A percentile compares a stretch with the other conserved stretches of the same genome.
phyloP scores from a whole-genome alignment of 2,888 invertebrate species.

The Lasioglossum pauxillum region DNA sequence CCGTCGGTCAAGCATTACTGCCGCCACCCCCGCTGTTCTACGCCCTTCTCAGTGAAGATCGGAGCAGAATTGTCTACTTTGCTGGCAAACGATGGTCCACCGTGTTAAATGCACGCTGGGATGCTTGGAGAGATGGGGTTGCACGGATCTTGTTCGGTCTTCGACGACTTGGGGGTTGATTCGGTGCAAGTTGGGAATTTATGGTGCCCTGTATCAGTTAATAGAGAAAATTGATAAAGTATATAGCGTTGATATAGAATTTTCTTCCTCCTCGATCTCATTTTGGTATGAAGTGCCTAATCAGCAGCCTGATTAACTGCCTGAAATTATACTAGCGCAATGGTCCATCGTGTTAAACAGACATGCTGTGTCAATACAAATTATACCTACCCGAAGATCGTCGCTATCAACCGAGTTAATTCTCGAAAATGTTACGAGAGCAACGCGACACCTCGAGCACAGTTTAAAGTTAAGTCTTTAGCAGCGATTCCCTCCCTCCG shows the following conservation, averaged over 20 bases:
- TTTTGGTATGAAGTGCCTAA: not conserved
- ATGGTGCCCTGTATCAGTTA: not conserved
- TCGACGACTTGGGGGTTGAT: not conserved
- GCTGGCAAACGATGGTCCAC: not conserved
- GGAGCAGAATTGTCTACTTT: not conserved
- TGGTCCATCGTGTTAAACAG: no score
- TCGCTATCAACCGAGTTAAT: not conserved
- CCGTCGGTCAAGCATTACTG: slow-evolving; percentile 66
- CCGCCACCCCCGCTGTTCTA: not conserved
- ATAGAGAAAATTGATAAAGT: not conserved
- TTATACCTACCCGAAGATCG: no score
- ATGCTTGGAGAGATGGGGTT: not conserved
- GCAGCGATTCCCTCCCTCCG: not conserved
- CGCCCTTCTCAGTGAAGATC: not conserved
- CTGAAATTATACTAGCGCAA: no score
- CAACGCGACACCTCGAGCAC: not conserved
- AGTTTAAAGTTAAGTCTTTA: not conserved
- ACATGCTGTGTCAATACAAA: no score
- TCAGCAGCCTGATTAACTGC: no score
- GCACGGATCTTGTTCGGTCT: not conserved
- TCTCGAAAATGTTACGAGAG: not conserved
- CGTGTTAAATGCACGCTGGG: not conserved
- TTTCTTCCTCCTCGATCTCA: not conserved
- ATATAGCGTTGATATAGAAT: not conserved
- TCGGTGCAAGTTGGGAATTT: not conserved